phyloP scores from a whole-genome alignment of 35 echinoderm and acorn worm genomes.

The Apostichopus parvimensis region DNA sequence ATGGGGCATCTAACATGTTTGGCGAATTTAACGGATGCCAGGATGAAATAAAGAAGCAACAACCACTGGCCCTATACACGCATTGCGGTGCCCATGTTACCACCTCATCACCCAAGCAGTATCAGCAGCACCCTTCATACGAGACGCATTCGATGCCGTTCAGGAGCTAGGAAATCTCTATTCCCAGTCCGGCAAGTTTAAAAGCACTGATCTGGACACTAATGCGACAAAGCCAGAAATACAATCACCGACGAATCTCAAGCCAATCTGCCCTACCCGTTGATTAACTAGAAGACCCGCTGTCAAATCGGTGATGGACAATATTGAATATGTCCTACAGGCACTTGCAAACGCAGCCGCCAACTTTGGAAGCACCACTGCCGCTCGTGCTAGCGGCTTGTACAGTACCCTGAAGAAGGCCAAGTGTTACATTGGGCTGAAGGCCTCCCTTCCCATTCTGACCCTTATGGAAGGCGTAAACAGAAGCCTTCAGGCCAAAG shows the following conservation, averaged over 20 bases:
- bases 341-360: slow-evolving; percentile 24
- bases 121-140: slow-evolving; percentile 14
- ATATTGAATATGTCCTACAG: background rate
- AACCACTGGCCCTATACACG: slow-evolving; percentile 54
- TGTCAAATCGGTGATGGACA: background rate
- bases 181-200: slow-evolving; percentile 64
- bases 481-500: background rate
- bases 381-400: slow-evolving; percentile 18
- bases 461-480: background rate
- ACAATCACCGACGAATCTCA: background rate
- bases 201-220: slow-evolving; percentile 10
- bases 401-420: background rate
- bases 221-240: background rate
- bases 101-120: slow-evolving; percentile 48
- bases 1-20: slow-evolving; percentile 67
- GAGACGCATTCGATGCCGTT: slow-evolving; percentile 56
- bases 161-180: slow-evolving; percentile 60
- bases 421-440: background rate
- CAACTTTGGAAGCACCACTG: slow-evolving; percentile 19
- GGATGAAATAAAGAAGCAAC: slow-evolving; percentile 58
- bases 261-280: slow-evolving; percentile 67
- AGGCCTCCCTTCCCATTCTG: background rate
- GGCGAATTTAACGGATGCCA: slow-evolving; percentile 65
- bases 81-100: slow-evolving; percentile 60
- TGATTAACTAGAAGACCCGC: slow-evolving; percentile 13